Conservation (phyloP, 2,113 vertebrate species). For the Dicrurus megarhynchus region DNA sequence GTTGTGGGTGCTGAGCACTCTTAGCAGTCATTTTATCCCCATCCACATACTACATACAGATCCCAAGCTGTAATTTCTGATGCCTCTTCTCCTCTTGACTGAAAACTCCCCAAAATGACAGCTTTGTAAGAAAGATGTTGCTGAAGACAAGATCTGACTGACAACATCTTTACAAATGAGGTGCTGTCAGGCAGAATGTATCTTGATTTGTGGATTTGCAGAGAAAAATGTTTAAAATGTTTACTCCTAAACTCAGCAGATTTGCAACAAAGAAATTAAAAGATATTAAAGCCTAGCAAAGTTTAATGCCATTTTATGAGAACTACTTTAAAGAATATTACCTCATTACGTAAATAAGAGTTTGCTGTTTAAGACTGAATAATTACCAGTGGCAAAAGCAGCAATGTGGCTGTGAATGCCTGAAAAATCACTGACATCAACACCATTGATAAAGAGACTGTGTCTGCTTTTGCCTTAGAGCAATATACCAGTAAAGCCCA, state of each 20-base stretch:
- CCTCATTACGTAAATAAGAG: background rate
- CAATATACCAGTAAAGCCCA: background rate
- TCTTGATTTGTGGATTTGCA: background rate
- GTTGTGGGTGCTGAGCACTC: fast-evolving
- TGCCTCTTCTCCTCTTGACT: background rate
- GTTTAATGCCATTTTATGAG: background rate
- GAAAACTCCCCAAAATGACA: background rate
- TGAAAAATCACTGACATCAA: background rate
- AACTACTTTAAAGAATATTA: background rate
- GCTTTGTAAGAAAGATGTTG: background rate
- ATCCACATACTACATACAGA: background rate
- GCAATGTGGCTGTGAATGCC: background rate
- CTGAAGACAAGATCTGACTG: background rate
- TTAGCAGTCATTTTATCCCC: background rate
- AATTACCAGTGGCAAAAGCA: background rate
- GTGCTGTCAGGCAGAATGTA: background rate
- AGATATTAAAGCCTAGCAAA: background rate
- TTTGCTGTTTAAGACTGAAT: background rate
- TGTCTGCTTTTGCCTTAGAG: background rate
- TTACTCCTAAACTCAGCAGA: background rate
- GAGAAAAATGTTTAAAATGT: background rate
- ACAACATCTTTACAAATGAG: background rate
- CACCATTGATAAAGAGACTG: background rate
- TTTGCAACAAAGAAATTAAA: slow-evolving; percentile 7
- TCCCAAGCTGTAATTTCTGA: background rate